Evolutionary conservation across 1,140 invertebrate species (phyloP), one percentile per base, ranked within the genome.

Genomic region (Hylyphantes graminicola): DNA sequence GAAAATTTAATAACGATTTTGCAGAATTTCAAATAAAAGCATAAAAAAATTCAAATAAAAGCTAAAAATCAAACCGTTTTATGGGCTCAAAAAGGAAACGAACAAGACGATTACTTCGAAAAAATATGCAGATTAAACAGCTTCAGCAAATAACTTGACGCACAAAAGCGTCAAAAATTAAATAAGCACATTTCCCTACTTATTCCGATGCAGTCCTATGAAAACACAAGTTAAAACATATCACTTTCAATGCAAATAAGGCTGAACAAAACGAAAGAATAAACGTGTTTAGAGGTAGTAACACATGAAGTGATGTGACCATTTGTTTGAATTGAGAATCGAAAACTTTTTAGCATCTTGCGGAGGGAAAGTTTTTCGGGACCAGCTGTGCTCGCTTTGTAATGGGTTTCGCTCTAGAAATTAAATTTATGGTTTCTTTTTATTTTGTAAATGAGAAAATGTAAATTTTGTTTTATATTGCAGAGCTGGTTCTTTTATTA

Each of bases 101-200:
- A 35, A 59, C 53, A 74, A 48, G 53, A 35, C 35, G 54, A 74
- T 35, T 74, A 59, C 12, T 35, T 5, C 54, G 5, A n/a, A 59
- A 17, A 74, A 59, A 74, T 74, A 74, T 74, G 72, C 13, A 74
- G 54, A 74, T 74, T 74, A 74, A 74, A 74, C 59, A 55, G 13
- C 54, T 19, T 70, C 50, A 1, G 54, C 51, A 70, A 0, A 17
- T 17, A 50, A 12, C 51, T 12, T 53, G 51, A 35, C 35, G 35
- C 35, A 35, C 35, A 35, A 35, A 35, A 17, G 67, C 11, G 11
- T 70, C 7, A 12, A 70, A 6, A 53, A 19, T 70, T 54, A 54
- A 53, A n/a, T 51, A 17, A 7, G 10, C 12, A 68, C 15, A 10
- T 50, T 68, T 53, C 13, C 13, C 15, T 53, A 5, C 2, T 53